phyloP scores from a whole-genome alignment of 2,888 invertebrate species.

The Pseudolycoriella hygida region DNA sequence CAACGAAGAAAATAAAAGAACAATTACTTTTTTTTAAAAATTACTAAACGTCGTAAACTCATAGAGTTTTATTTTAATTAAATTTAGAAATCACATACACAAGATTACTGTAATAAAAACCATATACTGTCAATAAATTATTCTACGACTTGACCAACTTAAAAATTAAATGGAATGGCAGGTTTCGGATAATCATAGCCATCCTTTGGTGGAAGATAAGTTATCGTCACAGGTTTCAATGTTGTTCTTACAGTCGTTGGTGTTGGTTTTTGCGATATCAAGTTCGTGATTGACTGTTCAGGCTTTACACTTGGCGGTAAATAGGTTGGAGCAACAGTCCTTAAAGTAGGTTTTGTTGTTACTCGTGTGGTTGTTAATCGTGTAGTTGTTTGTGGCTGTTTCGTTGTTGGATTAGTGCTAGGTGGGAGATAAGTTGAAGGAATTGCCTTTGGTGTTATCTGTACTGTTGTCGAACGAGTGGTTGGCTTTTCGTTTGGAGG shows the following conservation, averaged over 20 bases:
- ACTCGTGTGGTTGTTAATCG: not conserved
- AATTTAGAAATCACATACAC: not conserved
- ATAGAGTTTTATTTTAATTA: not conserved
- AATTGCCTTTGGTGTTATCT: not conserved
- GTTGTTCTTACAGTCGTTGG: not conserved
- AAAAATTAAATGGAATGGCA: constrained; percentile 2
- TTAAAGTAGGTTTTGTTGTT: not conserved
- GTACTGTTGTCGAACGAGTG: not conserved
- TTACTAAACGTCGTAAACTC: not conserved
- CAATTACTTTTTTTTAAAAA: not conserved
- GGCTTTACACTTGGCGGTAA: not conserved
- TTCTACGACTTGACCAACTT: not conserved
- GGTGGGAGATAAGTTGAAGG: not conserved
- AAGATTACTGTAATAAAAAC: not conserved
- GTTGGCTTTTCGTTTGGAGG: not conserved
- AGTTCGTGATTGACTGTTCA: not conserved
- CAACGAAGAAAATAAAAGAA: not conserved
- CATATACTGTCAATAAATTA: not conserved
- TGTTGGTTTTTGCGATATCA: not conserved
- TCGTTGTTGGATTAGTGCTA: not conserved
- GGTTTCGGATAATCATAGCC: constrained; percentile 1
- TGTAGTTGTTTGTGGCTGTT: not conserved
- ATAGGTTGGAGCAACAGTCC: not conserved
- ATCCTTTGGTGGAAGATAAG: not conserved
- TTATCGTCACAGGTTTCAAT: not conserved